Conservation (phyloP, 2,113 vertebrate species). For the Mesocricetus auratus region DNA sequence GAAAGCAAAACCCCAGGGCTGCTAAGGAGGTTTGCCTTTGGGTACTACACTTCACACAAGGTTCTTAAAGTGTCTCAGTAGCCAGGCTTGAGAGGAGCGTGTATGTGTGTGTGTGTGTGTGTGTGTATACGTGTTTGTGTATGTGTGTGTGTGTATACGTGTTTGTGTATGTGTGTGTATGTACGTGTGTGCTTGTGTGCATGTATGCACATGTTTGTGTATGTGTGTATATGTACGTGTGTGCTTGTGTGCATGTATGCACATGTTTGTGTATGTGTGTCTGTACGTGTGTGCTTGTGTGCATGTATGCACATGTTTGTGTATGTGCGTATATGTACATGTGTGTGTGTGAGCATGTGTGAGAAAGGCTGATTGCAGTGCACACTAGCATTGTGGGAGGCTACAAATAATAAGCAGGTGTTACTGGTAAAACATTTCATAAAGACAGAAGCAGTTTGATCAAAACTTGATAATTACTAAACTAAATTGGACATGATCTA, state of each 20-base stretch:
- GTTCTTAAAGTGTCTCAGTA: background rate
- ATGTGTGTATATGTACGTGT: background rate
- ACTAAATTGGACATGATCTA: background rate
- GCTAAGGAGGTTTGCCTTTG: conserved; percentile 12
- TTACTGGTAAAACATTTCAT: background rate
- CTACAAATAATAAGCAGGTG: background rate
- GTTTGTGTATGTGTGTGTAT: background rate
- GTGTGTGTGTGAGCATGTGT: background rate
- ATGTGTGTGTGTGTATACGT: background rate
- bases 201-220: background rate
- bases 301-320: background rate
- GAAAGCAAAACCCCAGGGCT: background rate
- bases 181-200: no score
- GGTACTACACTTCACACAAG: conserved; percentile 21
- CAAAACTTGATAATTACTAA: background rate
- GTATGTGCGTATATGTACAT: background rate
- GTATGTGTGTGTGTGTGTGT: background rate
- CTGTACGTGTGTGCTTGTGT: no score
- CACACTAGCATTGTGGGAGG: background rate
- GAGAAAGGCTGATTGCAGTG: background rate
- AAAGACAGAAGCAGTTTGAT: background rate
- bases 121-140: background rate
- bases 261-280: background rate
- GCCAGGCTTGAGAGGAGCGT: background rate
- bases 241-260: no score